Base-by-base conservation (phyloP, 1,140 invertebrate species). In the Ectropis grisescens region DNA sequence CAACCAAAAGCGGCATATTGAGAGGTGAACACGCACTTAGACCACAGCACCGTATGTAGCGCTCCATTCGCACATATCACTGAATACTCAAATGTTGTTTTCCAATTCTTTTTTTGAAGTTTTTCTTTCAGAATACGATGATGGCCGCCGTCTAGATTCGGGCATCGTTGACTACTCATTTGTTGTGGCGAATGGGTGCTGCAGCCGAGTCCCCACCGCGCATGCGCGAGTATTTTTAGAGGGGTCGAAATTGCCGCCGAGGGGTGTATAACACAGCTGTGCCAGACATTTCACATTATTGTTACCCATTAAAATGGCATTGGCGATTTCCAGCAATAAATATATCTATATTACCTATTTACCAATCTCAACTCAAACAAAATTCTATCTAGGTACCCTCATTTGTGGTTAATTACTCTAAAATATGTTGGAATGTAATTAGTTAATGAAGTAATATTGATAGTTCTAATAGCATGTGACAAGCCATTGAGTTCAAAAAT, bases 1-100 rank as follows among this genome's bases (percentile, higher is more conserved):
- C 64, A 32, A 78, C 55, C 58, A 78, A 50, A 23, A 78, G 47
- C 33, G 76, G 76, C 76, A 81, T 81, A 59, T 65, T 69, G 42
- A 29, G 24, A 29, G 27, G 36, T 26, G 28, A 45, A 23, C 37
- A 52, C 37, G 51, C 37, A 54, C 42, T 51, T 26, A 25, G 16
- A 33, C 36, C 58, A 66, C 55, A n/a, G n/a, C n/a, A n/a, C n/a
- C n/a, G n/a, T n/a, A 74, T 47, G 54, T 68, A 52, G 60, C 62
- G 70, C 58, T 60, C 32, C 35, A 50, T 49, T 54, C 36, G 46
- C 51, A 56, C 71, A 76, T 74, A 47, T 52, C 62, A 40, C 29
- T 16, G 40, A 49, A 52, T 40, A 24, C 33, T 41, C 34, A 23
- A 34, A n/a, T n/a, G n/a, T n/a, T n/a, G 16, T 32, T 38, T 39